Conservation (phyloP, 2,888 invertebrate species). For the Podotricha telesiphe region DNA sequence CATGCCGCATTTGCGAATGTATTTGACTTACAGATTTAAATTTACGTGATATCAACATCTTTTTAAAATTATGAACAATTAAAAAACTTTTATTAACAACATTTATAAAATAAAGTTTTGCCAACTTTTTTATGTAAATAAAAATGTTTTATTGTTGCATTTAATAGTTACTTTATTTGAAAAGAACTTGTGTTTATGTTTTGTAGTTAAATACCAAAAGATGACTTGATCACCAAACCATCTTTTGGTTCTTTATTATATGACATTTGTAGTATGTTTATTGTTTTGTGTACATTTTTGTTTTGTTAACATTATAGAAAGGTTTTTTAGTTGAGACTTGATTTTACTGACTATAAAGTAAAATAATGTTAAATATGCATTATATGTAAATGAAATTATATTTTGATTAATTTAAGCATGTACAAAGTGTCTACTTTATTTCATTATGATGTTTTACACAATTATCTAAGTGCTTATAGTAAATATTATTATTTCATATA, state of each 20-base stretch:
- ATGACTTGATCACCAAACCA: not conserved
- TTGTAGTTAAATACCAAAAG: not conserved
- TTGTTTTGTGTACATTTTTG: not conserved
- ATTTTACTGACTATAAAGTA: not conserved
- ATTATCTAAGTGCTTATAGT: not conserved
- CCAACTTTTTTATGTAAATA: not conserved
- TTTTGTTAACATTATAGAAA: not conserved
- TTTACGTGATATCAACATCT: constrained; percentile 21
- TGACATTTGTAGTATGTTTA: not conserved
- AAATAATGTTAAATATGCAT: no score
- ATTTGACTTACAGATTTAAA: constrained; percentile 31
- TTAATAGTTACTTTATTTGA: not conserved
- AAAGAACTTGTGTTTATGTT: not conserved
- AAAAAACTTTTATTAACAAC: not conserved
- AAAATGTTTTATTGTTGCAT: not conserved
- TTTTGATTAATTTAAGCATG: no score
- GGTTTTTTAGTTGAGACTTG: no score
- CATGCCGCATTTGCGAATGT: constrained; percentile 69
- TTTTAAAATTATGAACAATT: not conserved
- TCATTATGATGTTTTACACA: not conserved
- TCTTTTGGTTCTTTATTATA: not conserved
- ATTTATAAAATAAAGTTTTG: not conserved
- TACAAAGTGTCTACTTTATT: no score
- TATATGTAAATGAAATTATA: no score
- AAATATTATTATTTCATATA: not conserved